Conservation (phyloP, 2,113 vertebrate species). For the Lepus timidus region DNA sequence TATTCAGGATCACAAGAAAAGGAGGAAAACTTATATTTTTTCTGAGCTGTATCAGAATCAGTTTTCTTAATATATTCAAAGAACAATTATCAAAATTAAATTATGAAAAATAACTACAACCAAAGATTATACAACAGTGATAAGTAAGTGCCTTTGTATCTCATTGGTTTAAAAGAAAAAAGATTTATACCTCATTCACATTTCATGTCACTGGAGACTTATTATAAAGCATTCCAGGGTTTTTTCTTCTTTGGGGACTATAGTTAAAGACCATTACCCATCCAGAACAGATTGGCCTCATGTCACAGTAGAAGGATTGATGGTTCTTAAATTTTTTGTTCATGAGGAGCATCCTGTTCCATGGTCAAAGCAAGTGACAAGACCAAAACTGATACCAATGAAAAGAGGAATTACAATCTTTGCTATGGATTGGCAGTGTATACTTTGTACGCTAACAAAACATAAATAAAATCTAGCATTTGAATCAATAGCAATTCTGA, state of each 20-base stretch:
- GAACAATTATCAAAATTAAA: background rate
- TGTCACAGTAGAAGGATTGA: background rate
- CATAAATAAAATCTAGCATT: constrained; percentile 5
- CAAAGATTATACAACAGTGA: background rate
- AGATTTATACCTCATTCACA: background rate
- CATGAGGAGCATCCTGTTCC: background rate
- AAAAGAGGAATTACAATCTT: background rate
- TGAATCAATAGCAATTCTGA: background rate
- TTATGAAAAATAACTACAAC: background rate
- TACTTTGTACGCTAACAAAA: background rate
- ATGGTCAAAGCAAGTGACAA: background rate
- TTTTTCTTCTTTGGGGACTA: background rate
- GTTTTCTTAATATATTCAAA: background rate
- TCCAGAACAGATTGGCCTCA: background rate
- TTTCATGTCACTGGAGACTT: background rate
- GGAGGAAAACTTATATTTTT: background rate
- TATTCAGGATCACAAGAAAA: background rate
- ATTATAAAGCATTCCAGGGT: background rate
- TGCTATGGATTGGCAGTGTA: background rate
- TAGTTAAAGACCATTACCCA: background rate
- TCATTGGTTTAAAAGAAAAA: background rate
- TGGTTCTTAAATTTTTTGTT: background rate
- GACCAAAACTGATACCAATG: background rate
- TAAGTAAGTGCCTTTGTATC: background rate
- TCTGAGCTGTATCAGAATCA: background rate